Conservation (phyloP, 92 coral and sea anemone genomes). For the Diadumene lineata region DNA sequence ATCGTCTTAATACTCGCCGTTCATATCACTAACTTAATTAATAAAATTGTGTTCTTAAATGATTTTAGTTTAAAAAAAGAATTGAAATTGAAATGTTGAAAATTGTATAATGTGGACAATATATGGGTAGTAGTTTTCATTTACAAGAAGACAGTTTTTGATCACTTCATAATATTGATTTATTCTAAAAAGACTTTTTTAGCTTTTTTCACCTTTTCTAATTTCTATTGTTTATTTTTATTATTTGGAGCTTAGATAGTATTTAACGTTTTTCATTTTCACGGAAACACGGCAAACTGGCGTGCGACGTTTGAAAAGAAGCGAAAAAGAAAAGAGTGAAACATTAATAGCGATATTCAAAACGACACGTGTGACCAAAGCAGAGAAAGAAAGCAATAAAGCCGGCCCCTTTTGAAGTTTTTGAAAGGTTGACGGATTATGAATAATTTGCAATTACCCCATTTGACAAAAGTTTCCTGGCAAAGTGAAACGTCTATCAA, state of each 20-base stretch:
- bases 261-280: background rate
- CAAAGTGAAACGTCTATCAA: constrained; percentile 11
- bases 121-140: too few relatives aligned
- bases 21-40: background rate
- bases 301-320: background rate
- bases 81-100: too few relatives aligned
- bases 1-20: background rate
- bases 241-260: background rate
- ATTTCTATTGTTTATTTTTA: background rate
- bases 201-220: background rate
- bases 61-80: too few relatives aligned
- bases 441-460: constrained; percentile 18
- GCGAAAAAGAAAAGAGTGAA: background rate
- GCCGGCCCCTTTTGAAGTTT: constrained; percentile 3
- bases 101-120: too few relatives aligned
- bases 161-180: background rate
- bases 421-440: constrained; percentile 12
- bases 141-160: too few relatives aligned
- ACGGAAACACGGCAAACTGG: constrained; percentile 1
- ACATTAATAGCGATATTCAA: background rate
- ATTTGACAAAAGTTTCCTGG: constrained; percentile 11
- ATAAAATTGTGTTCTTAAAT: too few relatives aligned
- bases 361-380: constrained; percentile 12
- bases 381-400: background rate
- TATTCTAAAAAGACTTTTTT: background rate